Conservation (phyloP, 2,797 vertebrate genomes). For the Phoxinus dragarum region DNA sequence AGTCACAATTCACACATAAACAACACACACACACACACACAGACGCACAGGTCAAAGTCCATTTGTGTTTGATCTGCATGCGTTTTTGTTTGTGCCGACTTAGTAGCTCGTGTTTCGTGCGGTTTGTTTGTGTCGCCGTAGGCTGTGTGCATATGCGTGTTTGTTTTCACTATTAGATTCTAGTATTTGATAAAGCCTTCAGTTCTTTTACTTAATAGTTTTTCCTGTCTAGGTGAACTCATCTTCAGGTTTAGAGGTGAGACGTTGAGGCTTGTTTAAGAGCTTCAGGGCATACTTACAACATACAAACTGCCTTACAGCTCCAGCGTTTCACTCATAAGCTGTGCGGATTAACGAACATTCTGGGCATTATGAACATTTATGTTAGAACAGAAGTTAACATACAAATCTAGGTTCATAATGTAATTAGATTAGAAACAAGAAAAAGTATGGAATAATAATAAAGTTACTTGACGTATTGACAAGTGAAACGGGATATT, state of each 20-base stretch:
- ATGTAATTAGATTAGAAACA: neutral
- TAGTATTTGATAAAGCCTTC: neutral
- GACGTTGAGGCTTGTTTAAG: neutral
- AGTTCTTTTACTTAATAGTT: constrained; percentile 4
- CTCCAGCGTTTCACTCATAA: neutral
- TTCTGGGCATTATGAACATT: neutral
- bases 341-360: neutral
- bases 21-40: constrained; percentile 5
- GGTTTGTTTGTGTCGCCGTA: neutral
- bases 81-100: neutral
- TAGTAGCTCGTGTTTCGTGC: neutral
- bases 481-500: too few relatives aligned
- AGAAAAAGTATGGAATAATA: neutral
- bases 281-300: constrained; percentile 25
- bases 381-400: neutral
- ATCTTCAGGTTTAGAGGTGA: neutral
- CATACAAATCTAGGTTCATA: neutral
- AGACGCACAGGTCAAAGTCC: constrained; percentile 10
- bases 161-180: neutral
- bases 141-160: neutral
- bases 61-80: constrained; percentile 11
- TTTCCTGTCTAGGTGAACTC: neutral
- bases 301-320: constrained; percentile 7
- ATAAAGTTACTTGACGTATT: neutral
- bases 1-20: constrained; percentile 44